Evolutionary conservation across 2,797 vertebrate genomes (phyloP).

Genomic region (Semaprochilodus insignis): DNA sequence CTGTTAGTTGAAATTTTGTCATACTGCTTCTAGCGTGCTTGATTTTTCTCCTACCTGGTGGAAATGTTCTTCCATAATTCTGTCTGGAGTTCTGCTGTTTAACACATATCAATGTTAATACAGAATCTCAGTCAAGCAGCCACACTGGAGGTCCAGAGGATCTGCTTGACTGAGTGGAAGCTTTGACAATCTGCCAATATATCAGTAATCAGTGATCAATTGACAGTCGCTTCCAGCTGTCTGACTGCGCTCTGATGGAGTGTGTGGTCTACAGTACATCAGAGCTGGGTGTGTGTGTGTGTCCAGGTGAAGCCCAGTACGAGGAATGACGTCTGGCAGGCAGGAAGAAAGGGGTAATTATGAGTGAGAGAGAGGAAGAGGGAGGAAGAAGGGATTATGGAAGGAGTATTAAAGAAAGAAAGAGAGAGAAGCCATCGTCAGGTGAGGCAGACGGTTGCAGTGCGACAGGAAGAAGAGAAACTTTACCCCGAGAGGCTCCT

Average conservation of each 20-base stretch:
- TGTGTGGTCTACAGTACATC: slow-evolving; percentile 60
- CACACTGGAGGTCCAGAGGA: too few species aligned
- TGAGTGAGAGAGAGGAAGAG: slow-evolving; percentile 40
- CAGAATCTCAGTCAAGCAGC: too few species aligned
- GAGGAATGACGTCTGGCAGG: slow-evolving; percentile 24
- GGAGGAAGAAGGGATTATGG: slow-evolving; percentile 42
- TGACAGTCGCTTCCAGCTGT: slow-evolving; percentile 53
- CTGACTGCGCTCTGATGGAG: too few species aligned
- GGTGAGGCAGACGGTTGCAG: slow-evolving; percentile 69
- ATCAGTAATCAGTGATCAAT: slow-evolving; percentile 61
- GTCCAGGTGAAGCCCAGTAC: slow-evolving; percentile 1
- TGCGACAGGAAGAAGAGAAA: slow-evolving; percentile 73
- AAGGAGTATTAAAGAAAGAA: slow-evolving; percentile 76
- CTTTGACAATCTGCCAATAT: too few species aligned
- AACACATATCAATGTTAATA: too few species aligned
- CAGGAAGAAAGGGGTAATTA: slow-evolving; percentile 8
- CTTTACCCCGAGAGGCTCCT: slow-evolving; percentile 86
- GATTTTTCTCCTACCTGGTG: too few species aligned
- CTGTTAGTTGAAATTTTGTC: too few species aligned
- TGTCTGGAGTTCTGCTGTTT: too few species aligned
- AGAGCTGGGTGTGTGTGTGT: slow-evolving; percentile 36
- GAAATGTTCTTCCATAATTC: too few species aligned
- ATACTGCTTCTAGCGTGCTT: too few species aligned
- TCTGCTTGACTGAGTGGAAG: too few species aligned
- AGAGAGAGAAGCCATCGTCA: slow-evolving; percentile 80